A percentile compares a stretch with the other conserved stretches of the same genome.
Evolutionary conservation across 1,140 invertebrate species (phyloP).

Genomic region (Bombus pyrosoma): DNA sequence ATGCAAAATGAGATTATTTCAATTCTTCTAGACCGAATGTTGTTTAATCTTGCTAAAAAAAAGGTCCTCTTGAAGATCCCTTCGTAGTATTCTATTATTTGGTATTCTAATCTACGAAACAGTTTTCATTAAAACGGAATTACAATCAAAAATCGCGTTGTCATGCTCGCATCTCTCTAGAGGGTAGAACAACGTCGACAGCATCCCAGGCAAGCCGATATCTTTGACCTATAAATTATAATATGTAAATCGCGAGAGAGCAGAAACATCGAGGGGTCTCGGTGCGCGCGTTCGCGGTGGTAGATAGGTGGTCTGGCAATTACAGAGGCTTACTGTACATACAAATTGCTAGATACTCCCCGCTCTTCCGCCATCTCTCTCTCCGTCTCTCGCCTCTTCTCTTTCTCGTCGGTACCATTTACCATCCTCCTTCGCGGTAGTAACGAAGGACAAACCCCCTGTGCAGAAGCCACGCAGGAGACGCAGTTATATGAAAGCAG

Average conservation of each 20-base stretch:
- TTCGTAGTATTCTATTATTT: neutral
- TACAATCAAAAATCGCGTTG: slow-evolving; percentile 48
- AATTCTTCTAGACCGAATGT: no score
- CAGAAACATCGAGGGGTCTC: slow-evolving; percentile 36
- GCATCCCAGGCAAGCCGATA: slow-evolving; percentile 45
- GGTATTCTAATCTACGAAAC: neutral
- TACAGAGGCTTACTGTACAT: slow-evolving; percentile 74
- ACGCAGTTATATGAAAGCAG: slow-evolving; percentile 60
- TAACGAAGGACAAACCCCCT: slow-evolving; percentile 10
- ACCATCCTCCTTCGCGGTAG: slow-evolving; percentile 23
- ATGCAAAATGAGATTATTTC: neutral
- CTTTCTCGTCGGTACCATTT: slow-evolving; percentile 60
- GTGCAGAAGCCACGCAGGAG: slow-evolving; percentile 39
- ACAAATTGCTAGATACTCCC: slow-evolving; percentile 65
- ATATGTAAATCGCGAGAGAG: slow-evolving; percentile 70
- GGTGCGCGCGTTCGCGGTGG: slow-evolving; percentile 55
- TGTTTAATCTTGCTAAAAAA: neutral
- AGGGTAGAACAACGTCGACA: slow-evolving; percentile 32
- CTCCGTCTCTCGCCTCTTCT: slow-evolving; percentile 18
- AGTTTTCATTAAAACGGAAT: slow-evolving; percentile 31
- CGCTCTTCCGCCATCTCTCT: neutral
- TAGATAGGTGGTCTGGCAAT: slow-evolving; percentile 72
- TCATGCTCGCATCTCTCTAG: slow-evolving; percentile 15
- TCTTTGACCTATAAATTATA: slow-evolving; percentile 75
- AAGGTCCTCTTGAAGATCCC: neutral